These are phyloP conservation scores for Tenebrosternarchus preto DNA, from an alignment of 2,113 vertebrate genomes.

Conservation along the genomic window DNA sequence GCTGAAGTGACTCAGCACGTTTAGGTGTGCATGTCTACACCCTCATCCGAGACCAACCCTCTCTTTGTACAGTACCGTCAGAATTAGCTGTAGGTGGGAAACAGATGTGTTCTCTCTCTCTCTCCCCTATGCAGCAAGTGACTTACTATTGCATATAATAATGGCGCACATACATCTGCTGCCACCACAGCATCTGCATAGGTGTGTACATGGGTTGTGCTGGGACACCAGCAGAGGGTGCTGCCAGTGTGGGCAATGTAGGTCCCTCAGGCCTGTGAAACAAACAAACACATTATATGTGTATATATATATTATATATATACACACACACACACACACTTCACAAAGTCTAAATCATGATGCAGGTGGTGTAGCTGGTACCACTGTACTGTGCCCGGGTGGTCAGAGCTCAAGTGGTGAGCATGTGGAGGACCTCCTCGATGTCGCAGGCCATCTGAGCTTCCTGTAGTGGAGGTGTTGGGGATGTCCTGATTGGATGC, in stretches of 20 bases:
- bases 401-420: constrained; percentile 52
- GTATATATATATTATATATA: too few relatives aligned
- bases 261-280: constrained; percentile 71
- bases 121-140: too few relatives aligned
- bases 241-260: constrained; percentile 77
- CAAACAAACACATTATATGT: background rate
- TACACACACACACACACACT: background rate
- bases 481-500: constrained; percentile 61
- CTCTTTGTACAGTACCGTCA: too few relatives aligned
- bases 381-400: constrained; percentile 64
- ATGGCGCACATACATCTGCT: constrained; percentile 93
- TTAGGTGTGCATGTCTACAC: too few relatives aligned
- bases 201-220: constrained; percentile 84
- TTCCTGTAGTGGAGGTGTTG: constrained; percentile 46
- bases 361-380: constrained; percentile 24
- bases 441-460: constrained; percentile 65
- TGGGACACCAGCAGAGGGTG: constrained; percentile 75
- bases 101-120: too few relatives aligned
- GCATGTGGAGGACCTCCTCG: constrained; percentile 56
- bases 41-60: too few relatives aligned
- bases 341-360: background rate
- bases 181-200: constrained; percentile 94
- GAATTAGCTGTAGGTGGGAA: too few relatives aligned
- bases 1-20: too few relatives aligned
- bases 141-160: constrained; percentile 99